These are phyloP conservation scores for Tenthredo mesomela DNA, from an alignment of 2,888 invertebrate genomes.

Conservation along the genomic window DNA sequence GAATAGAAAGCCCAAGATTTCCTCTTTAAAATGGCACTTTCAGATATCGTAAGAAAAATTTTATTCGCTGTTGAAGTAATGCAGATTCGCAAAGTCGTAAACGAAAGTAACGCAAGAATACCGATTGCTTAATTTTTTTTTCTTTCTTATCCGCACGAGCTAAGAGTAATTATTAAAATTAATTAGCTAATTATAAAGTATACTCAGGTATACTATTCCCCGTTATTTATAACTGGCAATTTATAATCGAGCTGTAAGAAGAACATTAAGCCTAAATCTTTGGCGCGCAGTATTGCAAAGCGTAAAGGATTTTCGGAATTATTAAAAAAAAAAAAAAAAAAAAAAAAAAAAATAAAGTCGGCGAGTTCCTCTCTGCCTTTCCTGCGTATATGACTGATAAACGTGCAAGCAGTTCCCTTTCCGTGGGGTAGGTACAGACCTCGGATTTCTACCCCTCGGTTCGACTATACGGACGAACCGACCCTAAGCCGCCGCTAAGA, in stretches of 20 bases:
- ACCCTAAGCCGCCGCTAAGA: conserved; percentile 49
- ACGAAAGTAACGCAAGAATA: neutral
- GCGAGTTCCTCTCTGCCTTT: neutral
- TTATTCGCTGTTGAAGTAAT: neutral
- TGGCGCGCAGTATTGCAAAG: neutral
- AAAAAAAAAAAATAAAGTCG: conserved; percentile 27
- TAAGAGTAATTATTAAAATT: neutral
- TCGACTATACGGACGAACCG: conserved; percentile 1
- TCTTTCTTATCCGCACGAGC: neutral
- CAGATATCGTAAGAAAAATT: neutral
- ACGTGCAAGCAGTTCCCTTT: conserved; percentile 27
- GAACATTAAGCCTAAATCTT: neutral
- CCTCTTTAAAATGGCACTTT: neutral
- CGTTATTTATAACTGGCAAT: neutral
- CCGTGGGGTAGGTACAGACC: neutral
- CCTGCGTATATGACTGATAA: conserved; percentile 6
- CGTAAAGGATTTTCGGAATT: neutral
- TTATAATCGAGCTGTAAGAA: conserved; percentile 3
- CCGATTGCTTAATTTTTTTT: neutral
- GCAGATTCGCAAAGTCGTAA: too few species aligned
- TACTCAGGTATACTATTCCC: neutral
- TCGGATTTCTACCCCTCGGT: conserved; percentile 46
- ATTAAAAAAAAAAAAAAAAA: conserved; percentile 10
- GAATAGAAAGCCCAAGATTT: neutral
- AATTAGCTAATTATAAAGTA: neutral